Evolutionary conservation across 2,113 vertebrate species (phyloP).

Genomic region (Rhinoptilus africanus): DNA sequence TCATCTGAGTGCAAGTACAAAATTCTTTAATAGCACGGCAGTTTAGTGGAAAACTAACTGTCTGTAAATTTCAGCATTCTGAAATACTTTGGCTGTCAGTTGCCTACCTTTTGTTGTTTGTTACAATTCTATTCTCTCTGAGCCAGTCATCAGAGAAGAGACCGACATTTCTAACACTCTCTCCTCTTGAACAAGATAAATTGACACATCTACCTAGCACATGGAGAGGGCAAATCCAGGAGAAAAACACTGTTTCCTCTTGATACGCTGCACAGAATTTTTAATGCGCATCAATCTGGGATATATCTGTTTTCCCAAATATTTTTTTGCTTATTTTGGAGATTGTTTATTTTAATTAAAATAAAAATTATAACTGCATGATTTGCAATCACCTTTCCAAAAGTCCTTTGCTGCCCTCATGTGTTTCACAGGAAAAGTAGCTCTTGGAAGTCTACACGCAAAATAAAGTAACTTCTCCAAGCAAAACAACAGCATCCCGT

Average conservation of each 20-base stretch:
- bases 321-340: background rate
- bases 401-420: conserved; percentile 59
- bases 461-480: background rate
- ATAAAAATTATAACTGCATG: background rate
- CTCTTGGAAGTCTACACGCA: background rate
- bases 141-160: background rate
- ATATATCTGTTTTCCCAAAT: background rate
- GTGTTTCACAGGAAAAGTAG: background rate
- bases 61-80: too few relatives aligned
- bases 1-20: background rate
- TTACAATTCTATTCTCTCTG: background rate
- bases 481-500: background rate
- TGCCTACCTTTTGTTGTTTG: background rate
- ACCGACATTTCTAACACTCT: background rate
- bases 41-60: background rate
- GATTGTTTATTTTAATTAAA: background rate
- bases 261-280: background rate
- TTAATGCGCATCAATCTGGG: background rate
- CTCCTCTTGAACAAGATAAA: background rate
- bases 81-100: background rate
- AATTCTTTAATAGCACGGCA: background rate
- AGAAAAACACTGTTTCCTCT: background rate
- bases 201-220: background rate
- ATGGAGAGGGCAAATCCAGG: background rate
- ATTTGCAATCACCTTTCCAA: background rate